These are phyloP conservation scores for Camponotus fellah DNA, from an alignment of 2,888 invertebrate genomes.

Conservation along the genomic window DNA sequence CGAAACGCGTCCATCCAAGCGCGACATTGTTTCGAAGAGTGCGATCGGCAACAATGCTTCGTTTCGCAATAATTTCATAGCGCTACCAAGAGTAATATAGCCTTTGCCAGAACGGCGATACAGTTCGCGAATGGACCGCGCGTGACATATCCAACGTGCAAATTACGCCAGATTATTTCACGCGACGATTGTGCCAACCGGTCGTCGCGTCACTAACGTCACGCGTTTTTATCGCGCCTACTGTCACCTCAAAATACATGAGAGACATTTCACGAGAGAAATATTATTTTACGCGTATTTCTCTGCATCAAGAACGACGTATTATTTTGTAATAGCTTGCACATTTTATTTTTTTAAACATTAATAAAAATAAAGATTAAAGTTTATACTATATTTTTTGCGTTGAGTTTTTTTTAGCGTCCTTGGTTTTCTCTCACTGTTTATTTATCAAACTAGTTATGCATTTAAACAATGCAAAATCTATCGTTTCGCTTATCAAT, in stretches of 20 bases:
- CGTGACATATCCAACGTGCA: slow-evolving; percentile 17
- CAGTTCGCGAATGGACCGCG: slow-evolving; percentile 26
- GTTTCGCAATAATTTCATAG: slow-evolving; percentile 56
- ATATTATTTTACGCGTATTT: neutral
- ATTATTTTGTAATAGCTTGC: neutral
- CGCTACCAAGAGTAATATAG: slow-evolving; percentile 37
- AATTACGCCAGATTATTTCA: slow-evolving; percentile 50
- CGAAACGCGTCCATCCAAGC: slow-evolving; percentile 60
- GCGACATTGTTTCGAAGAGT: slow-evolving; percentile 62
- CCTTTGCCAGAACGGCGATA: slow-evolving; percentile 42
- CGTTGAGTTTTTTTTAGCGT: neutral
- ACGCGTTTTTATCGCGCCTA: slow-evolving; percentile 21
- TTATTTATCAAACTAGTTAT: neutral
- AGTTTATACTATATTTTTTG: neutral
- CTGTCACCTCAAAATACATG: neutral
- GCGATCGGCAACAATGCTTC: slow-evolving; percentile 39
- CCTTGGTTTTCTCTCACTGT: neutral
- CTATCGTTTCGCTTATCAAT: too few species aligned
- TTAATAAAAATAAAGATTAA: neutral
- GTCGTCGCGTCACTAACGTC: neutral
- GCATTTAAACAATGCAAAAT: neutral
- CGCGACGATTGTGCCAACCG: slow-evolving; percentile 31
- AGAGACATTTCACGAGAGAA: neutral
- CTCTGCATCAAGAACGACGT: neutral
- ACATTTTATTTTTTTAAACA: neutral